Conservation (phyloP, 2,797 vertebrate genomes). For the Coracias cyanogaster region DNA sequence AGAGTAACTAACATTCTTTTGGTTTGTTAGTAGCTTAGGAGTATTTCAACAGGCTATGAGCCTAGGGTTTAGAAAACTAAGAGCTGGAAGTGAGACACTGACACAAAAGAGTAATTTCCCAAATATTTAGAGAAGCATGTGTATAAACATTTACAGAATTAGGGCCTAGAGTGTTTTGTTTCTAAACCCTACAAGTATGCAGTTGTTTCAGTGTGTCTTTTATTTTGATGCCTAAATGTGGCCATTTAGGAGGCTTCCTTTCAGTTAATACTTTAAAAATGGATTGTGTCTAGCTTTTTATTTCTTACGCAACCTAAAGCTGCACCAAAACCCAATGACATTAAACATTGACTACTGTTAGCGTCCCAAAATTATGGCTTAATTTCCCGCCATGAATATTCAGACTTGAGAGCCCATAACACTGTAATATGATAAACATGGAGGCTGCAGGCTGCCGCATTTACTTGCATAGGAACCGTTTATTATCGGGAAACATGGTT, state of each 20-base stretch:
- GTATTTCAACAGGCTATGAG: background rate
- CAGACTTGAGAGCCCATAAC: slow-evolving; percentile 9
- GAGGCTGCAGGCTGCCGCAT: background rate
- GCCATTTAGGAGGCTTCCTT: background rate
- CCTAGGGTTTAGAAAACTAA: background rate
- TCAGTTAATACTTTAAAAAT: background rate
- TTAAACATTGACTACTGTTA: background rate
- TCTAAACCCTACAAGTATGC: background rate
- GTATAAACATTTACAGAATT: background rate
- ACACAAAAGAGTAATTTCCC: background rate
- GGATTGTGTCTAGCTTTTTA: background rate
- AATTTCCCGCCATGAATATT: slow-evolving; percentile 52
- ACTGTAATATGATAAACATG: slow-evolving; percentile 13
- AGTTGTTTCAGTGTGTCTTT: background rate
- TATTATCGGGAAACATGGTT: slow-evolving; percentile 45
- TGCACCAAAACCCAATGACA: background rate
- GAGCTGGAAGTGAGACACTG: background rate
- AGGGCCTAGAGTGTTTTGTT: background rate
- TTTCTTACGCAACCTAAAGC: background rate
- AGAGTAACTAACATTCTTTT: background rate
- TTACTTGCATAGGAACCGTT: background rate
- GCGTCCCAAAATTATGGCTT: slow-evolving; percentile 16
- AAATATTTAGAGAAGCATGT: background rate
- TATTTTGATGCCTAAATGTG: background rate
- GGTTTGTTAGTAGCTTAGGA: background rate